phyloP scores from a whole-genome alignment of 2,797 vertebrate species.

The Gymnocypris eckloni region DNA sequence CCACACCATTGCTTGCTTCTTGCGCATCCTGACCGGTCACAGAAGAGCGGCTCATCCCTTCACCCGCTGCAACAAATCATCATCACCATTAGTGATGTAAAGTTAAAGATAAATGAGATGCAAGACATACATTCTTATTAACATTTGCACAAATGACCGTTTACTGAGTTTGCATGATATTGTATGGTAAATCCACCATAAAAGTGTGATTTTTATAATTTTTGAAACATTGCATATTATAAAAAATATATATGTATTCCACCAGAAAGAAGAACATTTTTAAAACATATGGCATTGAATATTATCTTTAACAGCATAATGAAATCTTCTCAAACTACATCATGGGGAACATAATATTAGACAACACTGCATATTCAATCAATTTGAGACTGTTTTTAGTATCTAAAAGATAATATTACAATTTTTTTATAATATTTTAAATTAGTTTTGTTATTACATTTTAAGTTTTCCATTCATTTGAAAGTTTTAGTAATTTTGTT shows the following conservation, averaged over 20 bases:
- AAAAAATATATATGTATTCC: not conserved
- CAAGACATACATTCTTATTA: not conserved
- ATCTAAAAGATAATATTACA: not conserved
- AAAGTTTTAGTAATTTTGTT: not conserved
- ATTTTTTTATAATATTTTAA: not conserved
- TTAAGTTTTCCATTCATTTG: not conserved
- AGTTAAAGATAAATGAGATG: not conserved
- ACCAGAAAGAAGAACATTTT: too few species aligned
- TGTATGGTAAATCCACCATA: not conserved
- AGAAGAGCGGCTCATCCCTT: slow-evolving; percentile 85
- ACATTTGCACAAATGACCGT: not conserved
- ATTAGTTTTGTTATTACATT: not conserved
- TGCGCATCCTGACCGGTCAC: slow-evolving; percentile 77
- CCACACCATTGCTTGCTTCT: slow-evolving; percentile 76
- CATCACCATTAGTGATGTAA: slow-evolving; percentile 18
- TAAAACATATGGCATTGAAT: not conserved
- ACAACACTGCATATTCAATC: not conserved
- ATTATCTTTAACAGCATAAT: not conserved
- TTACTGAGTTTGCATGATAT: not conserved
- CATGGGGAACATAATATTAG: not conserved
- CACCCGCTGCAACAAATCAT: slow-evolving; percentile 70
- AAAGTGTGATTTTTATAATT: not conserved
- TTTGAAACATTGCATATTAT: not conserved
- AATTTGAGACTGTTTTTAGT: not conserved
- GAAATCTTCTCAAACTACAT: not conserved